Evolutionary conservation across 2,113 vertebrate genomes (phyloP), one percentile per base, ranked within the genome.

Genomic region (Thamnaconus septentrionalis): DNA sequence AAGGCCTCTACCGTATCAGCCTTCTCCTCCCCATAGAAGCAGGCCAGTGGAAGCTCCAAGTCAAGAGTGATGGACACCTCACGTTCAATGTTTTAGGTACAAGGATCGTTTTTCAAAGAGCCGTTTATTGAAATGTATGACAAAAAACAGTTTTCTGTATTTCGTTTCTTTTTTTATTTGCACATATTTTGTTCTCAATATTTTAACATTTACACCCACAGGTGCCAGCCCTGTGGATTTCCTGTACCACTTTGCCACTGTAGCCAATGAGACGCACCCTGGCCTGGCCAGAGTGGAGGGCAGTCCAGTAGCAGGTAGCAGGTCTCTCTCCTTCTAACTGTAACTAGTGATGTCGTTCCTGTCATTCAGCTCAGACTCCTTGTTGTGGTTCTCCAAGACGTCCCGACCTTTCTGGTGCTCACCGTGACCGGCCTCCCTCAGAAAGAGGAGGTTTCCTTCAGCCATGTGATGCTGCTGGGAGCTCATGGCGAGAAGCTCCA

Each of bases 161-260:
- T 31, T 31, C 18, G 1, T 1, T 31, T 31, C 2, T 31, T 31
- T 31, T 31, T 31, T 31, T 31, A 31, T 31, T 31, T 31, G 18
- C 18, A 31, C 18, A 31, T 31, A 31, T 31, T 31, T 31, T 31
- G 18, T 31, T 31, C 1, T 31, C 18, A 31, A 31, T 31, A 31
- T 31, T 31, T 31, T 31, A 31, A 31, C 18, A 31, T 31, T 31
- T 31, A 31, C 18, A 31, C 18, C 51, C 53, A 5, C 79, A 96
- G 93, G 92, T 65, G 92, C 89, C 71, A 94, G 93, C 70, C 79
- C 75, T 48, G 71, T 95, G 43, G 93, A 96, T 77, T 95, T 95
- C 83, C 85, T 96, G 54, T 93, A 94, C 80, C 86, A 93, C 69
- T 95, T 96, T 85, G 94, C 93, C 57, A 87, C 85, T 12, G 85